Percentiles rank a stretch among this genome's conserved stretches.
Evolutionary conservation across 1,140 invertebrate species (phyloP).

Genomic region (Steinernema feltiae): DNA sequence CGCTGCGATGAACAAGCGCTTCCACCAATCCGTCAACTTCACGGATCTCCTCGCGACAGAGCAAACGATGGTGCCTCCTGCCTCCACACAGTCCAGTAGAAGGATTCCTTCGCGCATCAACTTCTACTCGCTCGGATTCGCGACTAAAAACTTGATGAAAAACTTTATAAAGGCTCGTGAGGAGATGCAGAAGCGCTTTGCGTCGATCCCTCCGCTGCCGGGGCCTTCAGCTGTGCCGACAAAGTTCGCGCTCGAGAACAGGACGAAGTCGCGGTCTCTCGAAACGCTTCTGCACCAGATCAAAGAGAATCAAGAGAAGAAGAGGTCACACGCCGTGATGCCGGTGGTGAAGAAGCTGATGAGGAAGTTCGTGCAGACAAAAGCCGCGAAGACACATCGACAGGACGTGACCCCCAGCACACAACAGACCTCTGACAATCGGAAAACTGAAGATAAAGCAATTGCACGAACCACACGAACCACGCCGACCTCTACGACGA

Average conservation of each 20-base stretch:
- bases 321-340: not conserved
- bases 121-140: not conserved
- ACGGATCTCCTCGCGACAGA: not conserved
- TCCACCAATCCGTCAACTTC: not conserved
- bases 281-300: not conserved
- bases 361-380: not conserved
- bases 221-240: not conserved
- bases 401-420: not conserved
- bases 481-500: not conserved
- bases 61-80: not conserved
- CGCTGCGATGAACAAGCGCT: not conserved
- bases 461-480: not conserved
- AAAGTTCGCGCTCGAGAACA: not conserved
- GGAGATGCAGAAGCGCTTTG: not conserved
- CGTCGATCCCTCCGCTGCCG: not conserved
- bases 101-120: not conserved
- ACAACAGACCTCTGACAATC: not conserved
- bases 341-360: not conserved
- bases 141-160: not conserved
- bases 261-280: not conserved
- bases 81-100: slow-evolving; percentile 7
- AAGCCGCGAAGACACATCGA: not conserved
- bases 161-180: not conserved
- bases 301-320: not conserved
- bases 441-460: not conserved